phyloP scores from a whole-genome alignment of 2,113 vertebrate genomes.

The Aythya baeri region DNA sequence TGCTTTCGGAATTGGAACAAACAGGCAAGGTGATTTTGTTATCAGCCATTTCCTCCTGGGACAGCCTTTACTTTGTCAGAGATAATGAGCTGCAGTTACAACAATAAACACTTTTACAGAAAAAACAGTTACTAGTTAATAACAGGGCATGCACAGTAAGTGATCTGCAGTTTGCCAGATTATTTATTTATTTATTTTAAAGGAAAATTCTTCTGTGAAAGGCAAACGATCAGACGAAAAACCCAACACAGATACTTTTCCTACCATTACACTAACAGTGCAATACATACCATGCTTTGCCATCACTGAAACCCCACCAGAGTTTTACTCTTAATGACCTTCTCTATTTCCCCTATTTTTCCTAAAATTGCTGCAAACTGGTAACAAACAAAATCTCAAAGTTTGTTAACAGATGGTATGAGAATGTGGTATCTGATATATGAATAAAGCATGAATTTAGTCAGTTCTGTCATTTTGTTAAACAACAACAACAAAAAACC shows the following conservation, averaged over 20 bases:
- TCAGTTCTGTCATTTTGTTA: neutral
- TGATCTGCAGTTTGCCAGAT: neutral
- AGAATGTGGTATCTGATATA: neutral
- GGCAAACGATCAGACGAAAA: neutral
- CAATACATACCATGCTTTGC: neutral
- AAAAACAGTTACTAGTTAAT: rapidly evolving
- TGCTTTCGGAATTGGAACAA: slow-evolving; percentile 19
- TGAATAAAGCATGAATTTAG: neutral
- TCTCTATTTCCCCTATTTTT: neutral
- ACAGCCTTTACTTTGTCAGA: slow-evolving; percentile 13
- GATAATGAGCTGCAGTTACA: slow-evolving; percentile 51
- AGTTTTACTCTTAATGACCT: neutral
- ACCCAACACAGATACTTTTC: neutral
- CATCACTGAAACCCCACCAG: neutral
- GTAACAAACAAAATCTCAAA: neutral
- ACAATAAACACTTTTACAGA: neutral
- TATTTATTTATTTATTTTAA: too few relatives aligned
- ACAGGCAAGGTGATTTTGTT: slow-evolving; percentile 50
- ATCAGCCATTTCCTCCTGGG: slow-evolving; percentile 39
- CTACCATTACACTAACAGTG: neutral
- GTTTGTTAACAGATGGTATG: slow-evolving; percentile 19
- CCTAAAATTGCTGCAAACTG: slow-evolving; percentile 12
- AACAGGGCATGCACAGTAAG: neutral
- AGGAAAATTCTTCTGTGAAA: neutral
- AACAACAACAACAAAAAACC: neutral